Percentiles rank a stretch among this genome's conserved stretches.
Evolutionary conservation across 1,140 invertebrate genomes (phyloP).

Genomic region (Conus betulinus): DNA sequence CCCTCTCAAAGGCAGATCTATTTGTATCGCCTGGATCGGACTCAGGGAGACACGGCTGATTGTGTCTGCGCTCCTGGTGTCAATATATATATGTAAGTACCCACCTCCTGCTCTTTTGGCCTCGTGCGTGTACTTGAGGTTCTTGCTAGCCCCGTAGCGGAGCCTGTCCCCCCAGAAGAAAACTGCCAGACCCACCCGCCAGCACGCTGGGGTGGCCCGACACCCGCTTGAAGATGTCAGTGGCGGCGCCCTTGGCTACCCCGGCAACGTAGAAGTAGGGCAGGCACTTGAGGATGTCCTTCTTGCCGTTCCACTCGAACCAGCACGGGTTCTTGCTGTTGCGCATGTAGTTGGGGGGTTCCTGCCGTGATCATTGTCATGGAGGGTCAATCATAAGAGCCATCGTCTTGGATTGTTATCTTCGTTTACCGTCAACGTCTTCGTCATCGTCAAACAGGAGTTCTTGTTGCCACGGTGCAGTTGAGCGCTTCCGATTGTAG

Average conservation of each 20-base stretch:
- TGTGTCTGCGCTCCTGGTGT: too few relatives aligned
- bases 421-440: too few relatives aligned
- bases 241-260: conserved; percentile 59
- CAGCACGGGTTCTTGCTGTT: conserved; percentile 65
- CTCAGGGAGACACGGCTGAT: too few relatives aligned
- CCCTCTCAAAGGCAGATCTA: too few relatives aligned
- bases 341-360: conserved; percentile 27
- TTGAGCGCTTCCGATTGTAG: too few relatives aligned
- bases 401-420: too few relatives aligned
- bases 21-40: too few relatives aligned
- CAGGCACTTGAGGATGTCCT: conserved; percentile 49
- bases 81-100: background rate
- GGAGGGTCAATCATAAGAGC: too few relatives aligned
- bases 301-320: conserved; percentile 40
- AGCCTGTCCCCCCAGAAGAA: conserved; percentile 29
- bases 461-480: too few relatives aligned
- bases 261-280: conserved; percentile 63
- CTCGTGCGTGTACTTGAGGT: conserved; percentile 12
- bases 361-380: conserved; percentile 5
- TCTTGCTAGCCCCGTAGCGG: conserved; percentile 15
- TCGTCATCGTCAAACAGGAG: too few relatives aligned
- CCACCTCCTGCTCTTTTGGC: background rate
- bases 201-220: conserved; percentile 54
- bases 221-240: conserved; percentile 58
- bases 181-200: conserved; percentile 74